Evolutionary conservation across 1,140 invertebrate genomes (phyloP).

Genomic region (Tribolium castaneum): DNA sequence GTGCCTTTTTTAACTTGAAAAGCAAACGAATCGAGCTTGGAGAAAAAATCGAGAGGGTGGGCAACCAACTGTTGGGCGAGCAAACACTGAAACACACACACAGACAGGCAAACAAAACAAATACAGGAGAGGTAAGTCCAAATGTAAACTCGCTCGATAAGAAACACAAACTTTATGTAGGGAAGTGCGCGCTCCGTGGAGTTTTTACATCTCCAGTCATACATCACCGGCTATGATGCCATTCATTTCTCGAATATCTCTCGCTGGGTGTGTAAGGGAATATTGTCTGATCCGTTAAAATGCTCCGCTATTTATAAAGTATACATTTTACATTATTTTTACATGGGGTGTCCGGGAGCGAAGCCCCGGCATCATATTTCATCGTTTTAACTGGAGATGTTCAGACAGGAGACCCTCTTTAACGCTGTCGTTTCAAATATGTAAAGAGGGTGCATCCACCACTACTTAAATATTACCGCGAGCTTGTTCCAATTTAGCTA

Average conservation of each 20-base stretch:
- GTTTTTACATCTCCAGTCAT: slow-evolving; percentile 28
- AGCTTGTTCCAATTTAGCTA: slow-evolving; percentile 3
- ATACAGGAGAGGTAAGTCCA: slow-evolving; percentile 29
- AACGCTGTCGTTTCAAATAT: slow-evolving; percentile 17
- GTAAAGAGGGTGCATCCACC: slow-evolving; percentile 3
- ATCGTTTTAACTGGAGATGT: slow-evolving; percentile 23
- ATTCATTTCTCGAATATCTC: slow-evolving; percentile 32
- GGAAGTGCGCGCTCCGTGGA: not conserved
- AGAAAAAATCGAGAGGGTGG: slow-evolving; percentile 1
- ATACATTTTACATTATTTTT: slow-evolving; percentile 32
- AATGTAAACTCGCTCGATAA: slow-evolving; percentile 31
- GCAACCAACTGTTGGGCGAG: slow-evolving; percentile 32
- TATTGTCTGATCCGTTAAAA: slow-evolving; percentile 35
- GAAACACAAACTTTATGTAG: slow-evolving; percentile 27
- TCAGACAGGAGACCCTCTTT: slow-evolving; percentile 26
- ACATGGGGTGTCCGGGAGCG: slow-evolving; percentile 14
- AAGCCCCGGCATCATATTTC: slow-evolving; percentile 14
- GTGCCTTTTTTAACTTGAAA: slow-evolving; percentile 22
- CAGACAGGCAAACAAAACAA: slow-evolving; percentile 27
- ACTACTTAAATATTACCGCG: slow-evolving; percentile 20
- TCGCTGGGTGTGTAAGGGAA: slow-evolving; percentile 20
- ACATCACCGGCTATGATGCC: slow-evolving; percentile 9
- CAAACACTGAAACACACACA: slow-evolving; percentile 33
- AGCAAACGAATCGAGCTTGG: not conserved
- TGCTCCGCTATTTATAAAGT: slow-evolving; percentile 26